Percentiles rank a stretch among this genome's conserved stretches.
Evolutionary conservation across 2,888 invertebrate species (phyloP).

Genomic region (Gryllus longicercus): DNA sequence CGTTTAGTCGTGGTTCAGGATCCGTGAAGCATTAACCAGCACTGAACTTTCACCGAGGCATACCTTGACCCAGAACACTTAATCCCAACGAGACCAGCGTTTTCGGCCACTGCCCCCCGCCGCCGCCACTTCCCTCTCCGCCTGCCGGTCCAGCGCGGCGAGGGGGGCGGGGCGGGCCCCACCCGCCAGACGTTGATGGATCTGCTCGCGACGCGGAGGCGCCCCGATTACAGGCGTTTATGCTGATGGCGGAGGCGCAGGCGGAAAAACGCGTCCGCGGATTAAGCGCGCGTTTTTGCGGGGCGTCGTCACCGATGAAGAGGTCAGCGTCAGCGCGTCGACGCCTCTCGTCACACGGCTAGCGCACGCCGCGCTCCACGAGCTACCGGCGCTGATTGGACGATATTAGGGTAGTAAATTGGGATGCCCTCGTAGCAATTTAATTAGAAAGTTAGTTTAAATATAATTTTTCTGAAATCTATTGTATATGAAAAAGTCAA

Average conservation of each 20-base stretch:
- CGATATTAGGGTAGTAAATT: background rate
- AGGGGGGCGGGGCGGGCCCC: background rate
- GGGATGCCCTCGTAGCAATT: too few relatives aligned
- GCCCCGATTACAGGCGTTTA: slow-evolving; percentile 9
- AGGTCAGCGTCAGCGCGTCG: background rate
- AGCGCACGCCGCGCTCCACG: background rate
- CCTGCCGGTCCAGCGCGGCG: background rate
- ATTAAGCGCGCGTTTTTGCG: background rate
- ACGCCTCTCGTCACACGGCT: background rate
- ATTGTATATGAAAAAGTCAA: too few relatives aligned
- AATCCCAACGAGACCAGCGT: background rate
- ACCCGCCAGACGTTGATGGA: background rate
- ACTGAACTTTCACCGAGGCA: too few relatives aligned
- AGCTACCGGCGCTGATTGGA: background rate
- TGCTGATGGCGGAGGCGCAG: slow-evolving; percentile 2
- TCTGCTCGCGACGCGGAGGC: background rate
- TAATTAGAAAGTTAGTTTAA: too few relatives aligned
- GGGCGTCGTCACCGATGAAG: background rate
- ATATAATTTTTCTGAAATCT: too few relatives aligned
- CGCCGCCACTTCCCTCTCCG: background rate
- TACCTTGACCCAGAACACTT: too few relatives aligned
- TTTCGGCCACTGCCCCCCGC: background rate
- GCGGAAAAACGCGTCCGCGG: slow-evolving; percentile 3
- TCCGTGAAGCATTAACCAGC: too few relatives aligned
- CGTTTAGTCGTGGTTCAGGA: too few relatives aligned